phyloP scores from a whole-genome alignment of 1,140 invertebrate species.

The Drosophila serrata region DNA sequence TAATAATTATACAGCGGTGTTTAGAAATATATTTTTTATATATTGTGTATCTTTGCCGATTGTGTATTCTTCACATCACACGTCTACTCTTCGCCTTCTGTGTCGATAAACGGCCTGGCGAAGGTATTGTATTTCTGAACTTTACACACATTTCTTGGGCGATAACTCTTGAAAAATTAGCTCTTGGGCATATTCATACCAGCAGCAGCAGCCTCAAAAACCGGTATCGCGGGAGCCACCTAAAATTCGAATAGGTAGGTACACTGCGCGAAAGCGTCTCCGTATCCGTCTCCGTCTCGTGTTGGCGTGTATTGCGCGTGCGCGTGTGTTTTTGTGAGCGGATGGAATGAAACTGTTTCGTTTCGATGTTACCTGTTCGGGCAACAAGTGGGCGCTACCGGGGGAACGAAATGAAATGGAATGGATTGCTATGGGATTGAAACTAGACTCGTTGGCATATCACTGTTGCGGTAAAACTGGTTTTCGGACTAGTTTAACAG shows the following conservation, averaged over 20 bases:
- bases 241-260: conserved; percentile 37
- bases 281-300: neutral
- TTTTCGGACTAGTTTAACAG: conserved; percentile 59
- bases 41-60: neutral
- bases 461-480: conserved; percentile 54
- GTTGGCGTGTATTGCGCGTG: neutral
- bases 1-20: conserved; percentile 8
- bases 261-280: conserved; percentile 19
- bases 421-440: too few species aligned
- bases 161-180: conserved; percentile 55
- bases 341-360: conserved; percentile 45
- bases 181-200: conserved; percentile 55
- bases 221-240: conserved; percentile 53
- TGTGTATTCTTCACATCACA: conserved; percentile 23
- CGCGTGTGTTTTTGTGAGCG: conserved; percentile 2
- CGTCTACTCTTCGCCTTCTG: conserved; percentile 1
- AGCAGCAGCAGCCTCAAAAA: conserved; percentile 37
- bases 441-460: conserved; percentile 40
- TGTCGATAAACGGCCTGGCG: conserved; percentile 19
- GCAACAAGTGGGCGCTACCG: conserved; percentile 57
- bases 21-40: neutral
- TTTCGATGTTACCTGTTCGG: conserved; percentile 21
- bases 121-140: conserved; percentile 43
- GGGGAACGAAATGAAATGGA: conserved; percentile 9
- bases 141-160: conserved; percentile 48